These are phyloP conservation scores for Acanthopleura granulata DNA, from an alignment of 2,888 invertebrate genomes.

Conservation along the genomic window DNA sequence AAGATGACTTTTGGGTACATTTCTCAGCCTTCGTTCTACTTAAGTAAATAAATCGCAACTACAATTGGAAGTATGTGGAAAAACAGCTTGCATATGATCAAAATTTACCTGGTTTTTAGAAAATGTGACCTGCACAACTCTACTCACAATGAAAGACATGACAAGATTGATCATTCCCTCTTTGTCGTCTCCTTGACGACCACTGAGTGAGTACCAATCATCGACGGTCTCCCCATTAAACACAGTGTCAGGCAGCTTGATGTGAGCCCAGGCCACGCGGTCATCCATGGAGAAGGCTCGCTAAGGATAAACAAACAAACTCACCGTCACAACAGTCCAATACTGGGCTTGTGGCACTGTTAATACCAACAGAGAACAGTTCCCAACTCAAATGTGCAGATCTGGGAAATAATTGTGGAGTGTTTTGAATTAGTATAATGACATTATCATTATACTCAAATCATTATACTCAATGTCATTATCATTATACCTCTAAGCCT, in stretches of 20 bases:
- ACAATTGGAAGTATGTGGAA: background rate
- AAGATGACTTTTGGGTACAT: no score
- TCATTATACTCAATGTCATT: no score
- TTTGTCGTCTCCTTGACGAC: slow-evolving; percentile 93
- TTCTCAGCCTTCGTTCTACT: no score
- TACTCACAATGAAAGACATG: slow-evolving; percentile 71
- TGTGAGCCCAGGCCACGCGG: slow-evolving; percentile 92
- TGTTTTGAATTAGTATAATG: no score
- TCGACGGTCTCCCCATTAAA: slow-evolving; percentile 89
- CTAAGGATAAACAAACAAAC: slow-evolving; percentile 45
- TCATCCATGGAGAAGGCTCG: slow-evolving; percentile 97
- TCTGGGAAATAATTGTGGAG: no score
- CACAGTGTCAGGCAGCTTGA: slow-evolving; percentile 87
- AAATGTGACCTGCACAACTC: background rate
- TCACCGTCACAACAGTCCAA: no score
- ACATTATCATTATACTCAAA: no score
- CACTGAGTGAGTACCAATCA: slow-evolving; percentile 94
- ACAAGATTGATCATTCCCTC: slow-evolving; percentile 95
- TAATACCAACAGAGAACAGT: no score
- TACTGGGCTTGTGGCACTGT: no score
- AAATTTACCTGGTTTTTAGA: background rate
- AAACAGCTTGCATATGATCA: background rate
- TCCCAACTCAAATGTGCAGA: no score
- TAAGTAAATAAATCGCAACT: background rate
- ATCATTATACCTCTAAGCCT: no score